A percentile compares a stretch with the other conserved stretches of the same genome.
Evolutionary conservation across 2,888 invertebrate genomes (phyloP).

Genomic region (Calameuta filiformis): DNA sequence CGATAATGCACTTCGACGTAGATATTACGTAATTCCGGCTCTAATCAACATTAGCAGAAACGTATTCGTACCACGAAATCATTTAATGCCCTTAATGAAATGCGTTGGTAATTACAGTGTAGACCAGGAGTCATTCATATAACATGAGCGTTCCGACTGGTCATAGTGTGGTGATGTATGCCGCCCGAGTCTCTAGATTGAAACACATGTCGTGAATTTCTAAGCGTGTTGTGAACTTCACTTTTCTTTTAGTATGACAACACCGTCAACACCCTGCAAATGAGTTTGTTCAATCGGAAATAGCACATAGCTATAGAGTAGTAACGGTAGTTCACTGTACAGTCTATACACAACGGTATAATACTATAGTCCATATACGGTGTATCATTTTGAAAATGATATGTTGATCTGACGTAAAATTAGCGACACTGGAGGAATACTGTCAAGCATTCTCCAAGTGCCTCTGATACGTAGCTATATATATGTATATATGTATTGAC

Average conservation of each 20-base stretch:
- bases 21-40: not conserved
- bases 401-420: not conserved
- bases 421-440: not conserved
- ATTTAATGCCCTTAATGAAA: constrained; percentile 55
- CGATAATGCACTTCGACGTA: not conserved
- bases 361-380: not conserved
- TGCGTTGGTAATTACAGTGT: constrained; percentile 46
- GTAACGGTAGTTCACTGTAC: not conserved
- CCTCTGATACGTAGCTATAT: not conserved
- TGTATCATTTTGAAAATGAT: not conserved
- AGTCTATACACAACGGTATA: not conserved
- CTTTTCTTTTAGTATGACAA: not conserved
- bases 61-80: constrained; percentile 53
- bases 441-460: not conserved
- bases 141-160: constrained; percentile 8
- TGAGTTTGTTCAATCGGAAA: not conserved
- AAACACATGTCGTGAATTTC: constrained; percentile 7
- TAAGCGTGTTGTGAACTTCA: not conserved
- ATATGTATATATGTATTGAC: not conserved
- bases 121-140: constrained; percentile 14
- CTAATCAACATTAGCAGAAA: constrained; percentile 35
- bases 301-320: not conserved
- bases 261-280: not conserved
- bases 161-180: not conserved
- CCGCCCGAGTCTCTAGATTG: not conserved